Conservation (phyloP, 2,888 invertebrate species). For the Clepsis dumicolana region DNA sequence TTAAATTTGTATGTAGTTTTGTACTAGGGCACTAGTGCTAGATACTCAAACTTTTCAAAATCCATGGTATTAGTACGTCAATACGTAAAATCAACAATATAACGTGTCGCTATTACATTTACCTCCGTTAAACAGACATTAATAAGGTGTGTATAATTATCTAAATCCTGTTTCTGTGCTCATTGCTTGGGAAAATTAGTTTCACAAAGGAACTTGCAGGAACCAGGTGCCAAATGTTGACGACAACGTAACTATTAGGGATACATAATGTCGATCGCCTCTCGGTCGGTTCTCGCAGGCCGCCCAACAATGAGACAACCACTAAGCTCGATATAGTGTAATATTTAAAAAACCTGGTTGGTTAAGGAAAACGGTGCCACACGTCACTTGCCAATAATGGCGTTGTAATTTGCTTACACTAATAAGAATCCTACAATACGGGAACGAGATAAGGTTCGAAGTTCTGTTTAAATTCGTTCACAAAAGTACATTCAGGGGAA, state of each 20-base stretch:
- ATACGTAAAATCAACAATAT: constrained; percentile 30
- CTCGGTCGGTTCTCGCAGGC: not conserved
- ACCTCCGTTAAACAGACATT: constrained; percentile 20
- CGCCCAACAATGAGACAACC: constrained; percentile 29
- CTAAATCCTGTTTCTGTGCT: constrained; percentile 19
- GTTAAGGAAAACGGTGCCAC: constrained; percentile 8
- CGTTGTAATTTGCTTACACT: constrained; percentile 27
- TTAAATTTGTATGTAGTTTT: too few species aligned
- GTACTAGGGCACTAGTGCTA: too few species aligned
- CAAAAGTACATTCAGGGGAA: constrained; percentile 19
- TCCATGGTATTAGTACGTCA: too few species aligned
- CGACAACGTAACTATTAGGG: not conserved
- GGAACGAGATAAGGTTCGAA: constrained; percentile 10
- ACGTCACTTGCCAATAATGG: not conserved
- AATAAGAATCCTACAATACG: constrained; percentile 23
- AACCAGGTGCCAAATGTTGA: not conserved
- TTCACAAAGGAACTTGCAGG: not conserved
- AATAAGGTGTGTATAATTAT: constrained; percentile 29
- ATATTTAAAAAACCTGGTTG: constrained; percentile 16
- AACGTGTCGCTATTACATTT: constrained; percentile 14
- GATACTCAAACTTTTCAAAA: too few species aligned
- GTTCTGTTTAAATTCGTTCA: constrained; percentile 39
- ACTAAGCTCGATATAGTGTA: constrained; percentile 36
- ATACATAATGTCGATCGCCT: not conserved
- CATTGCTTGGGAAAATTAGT: constrained; percentile 17